Evolutionary conservation across 2,113 vertebrate genomes (phyloP).

Genomic region (Sciurus niger): DNA sequence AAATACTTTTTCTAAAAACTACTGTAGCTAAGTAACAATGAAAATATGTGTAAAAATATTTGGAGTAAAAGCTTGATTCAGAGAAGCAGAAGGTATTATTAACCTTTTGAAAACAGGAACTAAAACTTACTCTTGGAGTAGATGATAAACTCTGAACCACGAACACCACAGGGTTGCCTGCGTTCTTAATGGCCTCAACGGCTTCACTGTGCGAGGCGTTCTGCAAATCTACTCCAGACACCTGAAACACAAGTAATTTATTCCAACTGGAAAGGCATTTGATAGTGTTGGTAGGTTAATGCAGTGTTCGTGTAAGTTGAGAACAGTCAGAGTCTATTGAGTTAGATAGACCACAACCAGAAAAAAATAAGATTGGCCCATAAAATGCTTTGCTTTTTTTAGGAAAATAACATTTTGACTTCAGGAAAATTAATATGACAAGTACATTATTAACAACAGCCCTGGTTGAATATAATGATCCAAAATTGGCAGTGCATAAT

Average conservation of each 20-base stretch:
- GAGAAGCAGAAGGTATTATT: not conserved
- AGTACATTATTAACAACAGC: not conserved
- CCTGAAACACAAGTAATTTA: conserved; percentile 86
- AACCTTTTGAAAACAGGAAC: not conserved
- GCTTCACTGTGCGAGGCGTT: conserved; percentile 95
- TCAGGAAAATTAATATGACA: not conserved
- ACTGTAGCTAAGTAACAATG: not conserved
- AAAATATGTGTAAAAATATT: not conserved
- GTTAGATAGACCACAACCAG: not conserved
- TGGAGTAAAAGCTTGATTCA: not conserved
- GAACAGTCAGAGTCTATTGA: not conserved
- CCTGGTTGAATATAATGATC: not conserved
- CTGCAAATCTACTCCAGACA: conserved; percentile 94
- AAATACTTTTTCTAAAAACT: not conserved
- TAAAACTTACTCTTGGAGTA: conserved; percentile 92
- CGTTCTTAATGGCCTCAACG: conserved; percentile 94
- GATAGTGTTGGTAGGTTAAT: not conserved
- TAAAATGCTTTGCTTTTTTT: not conserved
- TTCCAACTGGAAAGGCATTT: not conserved
- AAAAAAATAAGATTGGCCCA: not conserved
- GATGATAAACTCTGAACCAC: conserved; percentile 94
- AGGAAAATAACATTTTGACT: not conserved
- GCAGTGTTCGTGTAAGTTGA: not conserved
- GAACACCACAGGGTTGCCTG: conserved; percentile 94
- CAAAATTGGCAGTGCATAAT: not conserved